phyloP scores from a whole-genome alignment of 2,797 vertebrate species.

The Sciurus carolinensis region DNA sequence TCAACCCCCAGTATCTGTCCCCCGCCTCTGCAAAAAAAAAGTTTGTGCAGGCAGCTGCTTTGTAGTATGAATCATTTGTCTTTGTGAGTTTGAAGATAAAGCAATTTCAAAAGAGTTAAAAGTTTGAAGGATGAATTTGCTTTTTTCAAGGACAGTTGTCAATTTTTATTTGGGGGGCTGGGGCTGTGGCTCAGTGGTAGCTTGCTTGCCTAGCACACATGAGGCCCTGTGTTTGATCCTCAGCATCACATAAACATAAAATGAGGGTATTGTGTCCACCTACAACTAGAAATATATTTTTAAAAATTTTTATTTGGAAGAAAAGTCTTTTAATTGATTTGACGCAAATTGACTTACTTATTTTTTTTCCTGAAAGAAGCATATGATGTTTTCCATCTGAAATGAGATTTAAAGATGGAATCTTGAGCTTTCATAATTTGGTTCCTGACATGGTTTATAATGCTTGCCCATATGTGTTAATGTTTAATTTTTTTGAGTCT shows the following conservation, averaged over 20 bases:
- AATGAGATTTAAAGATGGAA: slow-evolving; percentile 37
- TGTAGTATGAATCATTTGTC: slow-evolving; percentile 61
- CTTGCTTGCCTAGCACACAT: too few relatives aligned
- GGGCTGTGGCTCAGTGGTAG: too few relatives aligned
- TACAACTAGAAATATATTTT: too few relatives aligned
- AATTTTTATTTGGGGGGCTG: slow-evolving; percentile 16
- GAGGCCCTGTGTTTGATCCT: too few relatives aligned
- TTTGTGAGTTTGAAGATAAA: slow-evolving; percentile 71
- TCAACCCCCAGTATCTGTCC: too few relatives aligned
- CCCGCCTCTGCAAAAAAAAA: not conserved
- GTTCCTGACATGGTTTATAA: slow-evolving; percentile 26
- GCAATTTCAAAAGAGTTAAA: slow-evolving; percentile 51
- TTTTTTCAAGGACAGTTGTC: slow-evolving; percentile 40
- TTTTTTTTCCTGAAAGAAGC: not conserved
- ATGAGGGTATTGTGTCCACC: too few relatives aligned
- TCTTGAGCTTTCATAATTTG: not conserved
- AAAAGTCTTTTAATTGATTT: slow-evolving; percentile 28
- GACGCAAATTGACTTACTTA: not conserved
- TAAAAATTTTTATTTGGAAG: slow-evolving; percentile 35
- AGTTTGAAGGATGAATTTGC: not conserved
- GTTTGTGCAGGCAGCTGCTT: slow-evolving; percentile 60
- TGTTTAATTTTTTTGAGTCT: slow-evolving; percentile 7
- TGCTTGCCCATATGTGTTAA: not conserved
- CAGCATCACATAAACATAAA: too few relatives aligned
- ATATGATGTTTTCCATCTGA: not conserved